Conservation (phyloP, 2,888 invertebrate species). For the Plebejus melissa region DNA sequence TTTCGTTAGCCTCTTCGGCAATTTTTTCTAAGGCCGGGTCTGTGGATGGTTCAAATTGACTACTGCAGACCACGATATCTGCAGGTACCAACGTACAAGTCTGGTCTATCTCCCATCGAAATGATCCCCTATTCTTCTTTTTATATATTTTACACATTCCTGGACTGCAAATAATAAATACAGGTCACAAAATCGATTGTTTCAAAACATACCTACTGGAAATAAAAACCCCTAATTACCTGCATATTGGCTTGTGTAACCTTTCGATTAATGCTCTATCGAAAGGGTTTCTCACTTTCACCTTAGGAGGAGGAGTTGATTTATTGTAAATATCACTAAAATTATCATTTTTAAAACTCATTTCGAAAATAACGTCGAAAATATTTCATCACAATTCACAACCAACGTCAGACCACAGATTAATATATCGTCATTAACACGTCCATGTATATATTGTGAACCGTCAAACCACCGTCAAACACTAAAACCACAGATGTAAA, state of each 20-base stretch:
- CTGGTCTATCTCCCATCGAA: constrained; percentile 85
- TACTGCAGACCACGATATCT: constrained; percentile 82
- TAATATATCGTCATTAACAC: too few species aligned
- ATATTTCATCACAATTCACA: constrained; percentile 29
- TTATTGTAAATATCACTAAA: constrained; percentile 51
- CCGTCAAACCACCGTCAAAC: too few species aligned
- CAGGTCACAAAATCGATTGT: background rate
- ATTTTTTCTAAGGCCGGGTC: constrained; percentile 82
- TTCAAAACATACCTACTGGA: background rate
- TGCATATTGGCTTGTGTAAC: constrained; percentile 84
- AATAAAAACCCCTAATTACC: constrained; percentile 58
- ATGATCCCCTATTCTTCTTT: constrained; percentile 56
- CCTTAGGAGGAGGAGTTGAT: constrained; percentile 62
- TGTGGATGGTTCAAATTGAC: constrained; percentile 80
- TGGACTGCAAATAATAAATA: constrained; percentile 50
- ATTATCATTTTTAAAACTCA: constrained; percentile 63
- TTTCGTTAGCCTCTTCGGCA: constrained; percentile 83
- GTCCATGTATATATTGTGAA: too few species aligned
- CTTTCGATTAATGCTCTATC: constrained; percentile 81
- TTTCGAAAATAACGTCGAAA: constrained; percentile 62
- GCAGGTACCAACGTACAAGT: constrained; percentile 83
- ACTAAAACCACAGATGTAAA: too few species aligned
- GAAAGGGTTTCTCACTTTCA: constrained; percentile 83
- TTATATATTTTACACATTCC: constrained; percentile 76
- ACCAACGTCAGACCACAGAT: constrained; percentile 15